Evolutionary conservation across 2,888 invertebrate genomes (phyloP), one percentile per base, ranked within the genome.

Genomic region (Idaea dimidiata): DNA sequence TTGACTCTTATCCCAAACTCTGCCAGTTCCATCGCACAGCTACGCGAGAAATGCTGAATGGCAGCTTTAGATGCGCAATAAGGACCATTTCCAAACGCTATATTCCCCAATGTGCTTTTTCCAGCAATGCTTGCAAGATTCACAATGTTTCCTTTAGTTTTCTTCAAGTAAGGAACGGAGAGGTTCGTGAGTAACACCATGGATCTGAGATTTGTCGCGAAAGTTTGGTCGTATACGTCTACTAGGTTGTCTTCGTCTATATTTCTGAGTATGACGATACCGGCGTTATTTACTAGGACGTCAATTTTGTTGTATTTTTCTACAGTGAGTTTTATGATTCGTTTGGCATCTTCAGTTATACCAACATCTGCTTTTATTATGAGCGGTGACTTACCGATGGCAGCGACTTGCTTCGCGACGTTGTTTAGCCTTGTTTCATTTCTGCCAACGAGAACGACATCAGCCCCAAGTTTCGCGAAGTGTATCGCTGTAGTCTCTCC

Each of bases 51-150:
- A 74, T 96, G 96, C 83, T 96, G 96, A 17, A 96, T 74, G 6
- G 95, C 95, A 31, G 95, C 88, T 84, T 96, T 96, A 54, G 95
- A 95, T 93, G 96, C 94, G 66, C 89, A 88, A 78, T 96, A 96
- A 14, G 43, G 43, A 43, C 43, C 43, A 14, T 43, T 43, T 2
- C 68, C 64, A 18, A 65, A 65, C 16, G 60, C 16, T 2, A 43
- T 33, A 3, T 65, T 59, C 1, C 60, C 6, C 7, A 65, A 14
- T 8, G 60, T 54, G 81, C 64, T 64, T 6, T 59, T 33, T 4
- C 65, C 43, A 1, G 54, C 64, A n/a, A 70, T 60, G 62, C 73
- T 73, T 17, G 73, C 72, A 54, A 71, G 65, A 33, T 73, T 73
- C 0, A 73, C 61, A 31, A 73, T 66, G 58, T 73, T 73, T 18